Conservation (phyloP, 92 coral and sea anemone genomes). For the Epizoanthus ramosus region DNA sequence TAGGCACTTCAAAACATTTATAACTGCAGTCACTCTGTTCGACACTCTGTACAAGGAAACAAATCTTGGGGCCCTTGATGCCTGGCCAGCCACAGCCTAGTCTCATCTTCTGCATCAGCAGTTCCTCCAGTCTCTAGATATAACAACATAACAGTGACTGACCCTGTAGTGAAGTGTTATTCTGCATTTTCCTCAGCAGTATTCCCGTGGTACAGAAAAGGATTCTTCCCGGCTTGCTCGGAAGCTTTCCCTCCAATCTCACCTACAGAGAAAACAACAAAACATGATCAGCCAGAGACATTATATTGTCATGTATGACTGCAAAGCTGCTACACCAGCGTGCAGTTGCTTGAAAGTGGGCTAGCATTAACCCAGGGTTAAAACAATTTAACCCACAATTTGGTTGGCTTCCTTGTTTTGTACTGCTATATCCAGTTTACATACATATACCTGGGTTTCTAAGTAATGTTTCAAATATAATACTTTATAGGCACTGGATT, state of each 20-base stretch:
- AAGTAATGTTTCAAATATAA: neutral
- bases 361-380: neutral
- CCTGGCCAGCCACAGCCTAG: neutral
- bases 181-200: conserved; percentile 77
- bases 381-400: neutral
- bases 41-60: no score
- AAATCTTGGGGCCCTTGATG: neutral
- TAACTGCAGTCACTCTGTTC: no score
- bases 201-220: conserved; percentile 93
- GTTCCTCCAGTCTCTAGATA: neutral
- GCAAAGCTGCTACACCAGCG: neutral
- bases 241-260: conserved; percentile 72
- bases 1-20: no score
- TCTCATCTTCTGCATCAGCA: neutral
- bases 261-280: conserved; percentile 46
- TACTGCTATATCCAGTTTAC: no score
- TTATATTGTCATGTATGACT: neutral
- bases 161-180: conserved; percentile 74
- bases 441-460: neutral
- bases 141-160: neutral
- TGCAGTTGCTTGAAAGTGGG: neutral
- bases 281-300: neutral
- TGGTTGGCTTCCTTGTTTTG: no score
- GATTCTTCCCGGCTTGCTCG: conserved; percentile 70
- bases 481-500: no score